phyloP scores from a whole-genome alignment of 1,140 invertebrate genomes.

The Papilio machaon region DNA sequence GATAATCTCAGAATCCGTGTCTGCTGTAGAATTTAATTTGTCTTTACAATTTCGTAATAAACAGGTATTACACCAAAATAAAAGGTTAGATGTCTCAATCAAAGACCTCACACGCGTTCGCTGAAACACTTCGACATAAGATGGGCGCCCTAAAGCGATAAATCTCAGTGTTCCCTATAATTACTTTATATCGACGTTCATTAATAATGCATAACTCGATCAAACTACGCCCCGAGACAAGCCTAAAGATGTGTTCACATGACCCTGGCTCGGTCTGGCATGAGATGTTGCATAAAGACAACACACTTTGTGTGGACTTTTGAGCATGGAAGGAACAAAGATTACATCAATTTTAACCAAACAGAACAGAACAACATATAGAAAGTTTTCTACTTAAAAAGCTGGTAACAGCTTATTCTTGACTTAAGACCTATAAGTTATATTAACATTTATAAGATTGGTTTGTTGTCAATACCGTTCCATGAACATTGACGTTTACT shows the following conservation, averaged over 20 bases:
- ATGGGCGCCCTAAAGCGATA: slow-evolving; percentile 53
- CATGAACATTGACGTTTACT: not conserved
- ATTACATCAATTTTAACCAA: not conserved
- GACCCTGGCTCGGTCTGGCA: not conserved
- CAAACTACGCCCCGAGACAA: slow-evolving; percentile 56
- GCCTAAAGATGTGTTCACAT: slow-evolving; percentile 50
- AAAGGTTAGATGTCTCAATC: slow-evolving; percentile 44
- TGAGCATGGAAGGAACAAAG: not conserved
- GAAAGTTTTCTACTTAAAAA: no score
- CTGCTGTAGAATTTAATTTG: not conserved
- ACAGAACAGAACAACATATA: not conserved
- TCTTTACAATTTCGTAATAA: not conserved
- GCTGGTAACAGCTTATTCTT: no score
- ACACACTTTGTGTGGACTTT: not conserved
- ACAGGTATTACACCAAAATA: slow-evolving; percentile 8
- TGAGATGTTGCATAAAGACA: not conserved
- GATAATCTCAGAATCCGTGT: not conserved
- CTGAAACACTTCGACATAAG: slow-evolving; percentile 39
- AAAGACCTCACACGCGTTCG: slow-evolving; percentile 43
- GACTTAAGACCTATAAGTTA: no score
- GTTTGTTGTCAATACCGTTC: no score
- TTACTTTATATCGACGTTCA: slow-evolving; percentile 68
- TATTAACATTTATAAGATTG: no score
- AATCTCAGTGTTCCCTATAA: slow-evolving; percentile 66
- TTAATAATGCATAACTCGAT: slow-evolving; percentile 80